phyloP scores from a whole-genome alignment of 1,140 invertebrate species.

The Goniozus legneri region DNA sequence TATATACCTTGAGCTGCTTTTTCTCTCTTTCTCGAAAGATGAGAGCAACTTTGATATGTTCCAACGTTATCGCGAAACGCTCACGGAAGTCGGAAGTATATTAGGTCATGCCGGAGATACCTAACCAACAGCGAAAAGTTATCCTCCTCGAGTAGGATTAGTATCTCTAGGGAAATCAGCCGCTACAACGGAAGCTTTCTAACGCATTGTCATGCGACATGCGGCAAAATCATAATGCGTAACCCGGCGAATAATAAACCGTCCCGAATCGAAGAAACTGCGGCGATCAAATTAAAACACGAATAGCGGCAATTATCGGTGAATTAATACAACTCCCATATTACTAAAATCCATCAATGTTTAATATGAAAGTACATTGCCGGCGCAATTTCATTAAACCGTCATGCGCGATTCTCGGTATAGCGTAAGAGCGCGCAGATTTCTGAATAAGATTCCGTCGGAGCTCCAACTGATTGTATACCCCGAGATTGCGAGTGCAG shows the following conservation, averaged over 20 bases:
- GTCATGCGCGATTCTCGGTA: no score
- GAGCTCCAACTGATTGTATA: no score
- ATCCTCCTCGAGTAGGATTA: slow-evolving; percentile 43
- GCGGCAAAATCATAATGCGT: slow-evolving; percentile 42
- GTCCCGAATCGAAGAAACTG: no score
- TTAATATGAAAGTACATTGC: no score
- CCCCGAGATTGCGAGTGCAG: no score
- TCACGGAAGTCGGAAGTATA: slow-evolving; percentile 3
- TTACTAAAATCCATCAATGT: neutral
- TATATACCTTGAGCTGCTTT: neutral
- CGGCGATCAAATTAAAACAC: no score
- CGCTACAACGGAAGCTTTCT: slow-evolving; percentile 23
- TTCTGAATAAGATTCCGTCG: no score
- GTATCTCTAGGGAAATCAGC: slow-evolving; percentile 48
- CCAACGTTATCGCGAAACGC: slow-evolving; percentile 2
- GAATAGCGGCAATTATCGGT: no score
- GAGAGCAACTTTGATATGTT: slow-evolving; percentile 2
- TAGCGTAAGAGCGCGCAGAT: no score
- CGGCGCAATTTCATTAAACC: no score
- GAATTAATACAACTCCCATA: no score
- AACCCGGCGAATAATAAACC: no score
- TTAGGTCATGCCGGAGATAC: slow-evolving; percentile 17
- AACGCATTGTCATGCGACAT: slow-evolving; percentile 40
- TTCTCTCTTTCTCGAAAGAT: neutral
- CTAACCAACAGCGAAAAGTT: slow-evolving; percentile 40